phyloP scores from a whole-genome alignment of 2,888 invertebrate species.

The Parnassius mnemosyne region DNA sequence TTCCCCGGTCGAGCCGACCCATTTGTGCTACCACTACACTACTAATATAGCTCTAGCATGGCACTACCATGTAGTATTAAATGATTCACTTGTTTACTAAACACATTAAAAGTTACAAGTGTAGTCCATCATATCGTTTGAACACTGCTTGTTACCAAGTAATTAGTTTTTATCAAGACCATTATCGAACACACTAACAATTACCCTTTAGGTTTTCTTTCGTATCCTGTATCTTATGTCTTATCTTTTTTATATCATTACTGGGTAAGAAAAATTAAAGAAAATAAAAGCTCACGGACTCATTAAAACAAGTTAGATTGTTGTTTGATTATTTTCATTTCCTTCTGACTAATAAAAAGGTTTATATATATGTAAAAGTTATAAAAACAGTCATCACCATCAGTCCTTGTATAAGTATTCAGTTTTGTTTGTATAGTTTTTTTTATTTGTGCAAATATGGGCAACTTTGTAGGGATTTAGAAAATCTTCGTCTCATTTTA shows the following conservation, averaged over 20 bases:
- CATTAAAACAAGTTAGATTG: slow-evolving; percentile 1
- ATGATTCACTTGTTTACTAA: too few relatives aligned
- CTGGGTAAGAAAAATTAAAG: slow-evolving; percentile 6
- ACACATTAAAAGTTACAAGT: too few relatives aligned
- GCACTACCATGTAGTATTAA: too few relatives aligned
- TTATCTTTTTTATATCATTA: slow-evolving; percentile 9
- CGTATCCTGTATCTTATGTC: background rate
- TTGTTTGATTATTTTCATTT: background rate
- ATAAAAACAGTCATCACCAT: background rate
- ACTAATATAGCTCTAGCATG: too few relatives aligned
- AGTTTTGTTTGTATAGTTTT: background rate
- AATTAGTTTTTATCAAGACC: slow-evolving; percentile 1
- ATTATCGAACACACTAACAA: slow-evolving; percentile 1
- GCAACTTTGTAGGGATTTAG: slow-evolving; percentile 10
- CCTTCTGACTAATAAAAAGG: background rate
- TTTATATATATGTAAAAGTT: background rate
- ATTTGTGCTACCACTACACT: too few relatives aligned
- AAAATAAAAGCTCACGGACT: slow-evolving; percentile 8
- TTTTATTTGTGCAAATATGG: background rate
- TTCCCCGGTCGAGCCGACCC: too few relatives aligned
- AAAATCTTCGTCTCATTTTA: slow-evolving; percentile 5
- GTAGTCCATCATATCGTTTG: background rate
- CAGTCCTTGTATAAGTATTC: too few relatives aligned
- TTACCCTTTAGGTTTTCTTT: slow-evolving; percentile 4
- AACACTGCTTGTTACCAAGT: background rate